Percentiles rank a stretch among this genome's conserved stretches.
These are phyloP conservation scores for Rhinopomastus cyanomelas DNA, from an alignment of 2,113 vertebrate genomes.

Conservation along the genomic window DNA sequence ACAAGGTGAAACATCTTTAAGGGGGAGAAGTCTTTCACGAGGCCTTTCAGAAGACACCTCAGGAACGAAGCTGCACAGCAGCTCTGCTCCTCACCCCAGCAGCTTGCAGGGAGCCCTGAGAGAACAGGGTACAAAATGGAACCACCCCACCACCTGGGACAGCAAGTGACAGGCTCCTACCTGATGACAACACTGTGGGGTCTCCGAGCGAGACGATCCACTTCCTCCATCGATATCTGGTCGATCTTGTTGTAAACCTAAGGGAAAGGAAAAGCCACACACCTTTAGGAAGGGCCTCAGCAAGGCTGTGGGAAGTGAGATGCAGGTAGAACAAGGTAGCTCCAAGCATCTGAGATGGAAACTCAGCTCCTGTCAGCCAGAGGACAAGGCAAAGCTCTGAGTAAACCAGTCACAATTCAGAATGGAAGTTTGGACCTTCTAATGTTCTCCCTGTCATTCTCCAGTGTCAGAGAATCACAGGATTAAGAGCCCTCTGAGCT, in stretches of 20 bases:
- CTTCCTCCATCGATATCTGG: constrained; percentile 97
- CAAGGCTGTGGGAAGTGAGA: background rate
- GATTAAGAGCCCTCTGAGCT: too few relatives aligned
- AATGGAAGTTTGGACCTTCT: background rate
- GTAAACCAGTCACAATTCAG: background rate
- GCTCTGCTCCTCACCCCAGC: background rate
- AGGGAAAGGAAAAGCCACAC: background rate
- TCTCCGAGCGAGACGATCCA: constrained; percentile 89
- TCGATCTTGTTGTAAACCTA: constrained; percentile 99
- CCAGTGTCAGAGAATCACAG: too few relatives aligned
- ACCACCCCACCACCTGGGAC: fast-evolving
- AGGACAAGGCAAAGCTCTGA: background rate
- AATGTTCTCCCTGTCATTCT: background rate
- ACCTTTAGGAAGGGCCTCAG: background rate
- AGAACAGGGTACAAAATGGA: background rate
- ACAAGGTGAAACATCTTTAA: background rate
- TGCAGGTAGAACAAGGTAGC: background rate
- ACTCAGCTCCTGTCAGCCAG: background rate
- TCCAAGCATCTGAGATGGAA: background rate
- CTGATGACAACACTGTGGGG: constrained; percentile 95
- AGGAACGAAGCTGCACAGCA: background rate
- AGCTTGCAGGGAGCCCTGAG: background rate
- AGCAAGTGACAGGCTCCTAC: constrained; percentile 57
- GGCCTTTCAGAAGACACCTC: background rate
- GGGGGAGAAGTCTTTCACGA: background rate